Base-by-base conservation (phyloP, 2,797 vertebrate genomes). In the Crocidura indochinensis region DNA sequence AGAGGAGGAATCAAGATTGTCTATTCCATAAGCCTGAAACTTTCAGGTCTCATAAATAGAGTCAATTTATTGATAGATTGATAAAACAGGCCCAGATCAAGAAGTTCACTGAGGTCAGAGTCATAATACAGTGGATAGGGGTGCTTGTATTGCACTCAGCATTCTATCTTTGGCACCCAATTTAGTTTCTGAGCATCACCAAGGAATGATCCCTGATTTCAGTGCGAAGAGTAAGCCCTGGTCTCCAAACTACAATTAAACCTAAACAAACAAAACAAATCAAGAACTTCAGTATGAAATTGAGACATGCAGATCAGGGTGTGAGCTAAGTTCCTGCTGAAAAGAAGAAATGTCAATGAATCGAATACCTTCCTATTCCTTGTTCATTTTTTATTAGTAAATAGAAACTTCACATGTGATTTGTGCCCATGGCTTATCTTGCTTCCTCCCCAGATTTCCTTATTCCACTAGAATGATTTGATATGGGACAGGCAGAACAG, bases 351-450 rank as follows among this genome's bases (percentile, higher is more conserved):
- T 26, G 29, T 51, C 51, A 75, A 22, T 79, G 65, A 90, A 26
- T 69, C 29, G 67, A 10, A 20, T 1, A 14, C 5, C 53, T 69
- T 85, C 84, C 11, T 47, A 84, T 24, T 60, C 60, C n/a, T 31
- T 27, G 17, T 47, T 93, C 46, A 84, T 26, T 68, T 87, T 87
- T 93, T 89, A 68, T 88, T 78, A 81, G 74, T 29, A 92, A 77
- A 49, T 11, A 47, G 46, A 62, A 82, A 44, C 60, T 73, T 89
- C 51, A 84, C 78, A 38, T 82, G 67, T 17, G 2, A 7, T 24
- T 31, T 71, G 7, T 60, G 77, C 47, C 22, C 71, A 69, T 56
- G 71, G 51, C 72, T 44, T 22, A 29, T 49, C 51, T 26, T 76
- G 38, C 2, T 72, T 71, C 84, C 24, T 81, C 69, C 12, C 69